Evolutionary conservation across 64 coral and sea anemone species (phyloP).

Genomic region (Stylophora pistillata): DNA sequence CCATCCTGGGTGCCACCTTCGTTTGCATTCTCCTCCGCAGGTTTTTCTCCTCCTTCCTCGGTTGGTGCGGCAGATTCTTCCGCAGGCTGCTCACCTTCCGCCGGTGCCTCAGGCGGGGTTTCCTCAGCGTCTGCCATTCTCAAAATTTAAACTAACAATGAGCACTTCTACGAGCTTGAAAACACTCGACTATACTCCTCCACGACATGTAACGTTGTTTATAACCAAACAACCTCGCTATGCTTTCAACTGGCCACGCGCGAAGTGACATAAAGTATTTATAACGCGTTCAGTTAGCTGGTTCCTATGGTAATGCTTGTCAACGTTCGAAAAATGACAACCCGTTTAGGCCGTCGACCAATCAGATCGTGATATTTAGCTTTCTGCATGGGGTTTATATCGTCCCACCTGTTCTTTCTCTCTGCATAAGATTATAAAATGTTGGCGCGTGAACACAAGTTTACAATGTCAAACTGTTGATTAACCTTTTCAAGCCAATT

Average conservation of each 20-base stretch:
- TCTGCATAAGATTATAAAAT: background rate
- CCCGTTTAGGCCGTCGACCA: background rate
- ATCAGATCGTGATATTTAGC: background rate
- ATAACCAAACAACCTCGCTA: background rate
- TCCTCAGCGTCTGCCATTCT: slow-evolving; percentile 8
- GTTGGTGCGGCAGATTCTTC: background rate
- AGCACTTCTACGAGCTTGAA: background rate
- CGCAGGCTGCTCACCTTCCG: slow-evolving; percentile 18
- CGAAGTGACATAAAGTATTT: slow-evolving; percentile 39
- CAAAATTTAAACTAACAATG: background rate
- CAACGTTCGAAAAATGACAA: background rate
- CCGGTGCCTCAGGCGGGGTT: slow-evolving; percentile 18
- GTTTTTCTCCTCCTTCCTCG: slow-evolving; percentile 1
- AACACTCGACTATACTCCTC: background rate
- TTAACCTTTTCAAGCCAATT: background rate
- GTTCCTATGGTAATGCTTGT: slow-evolving; percentile 4
- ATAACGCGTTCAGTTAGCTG: slow-evolving; percentile 12
- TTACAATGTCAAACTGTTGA: slow-evolving; percentile 4
- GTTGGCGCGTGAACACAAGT: background rate
- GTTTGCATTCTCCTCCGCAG: slow-evolving; percentile 23
- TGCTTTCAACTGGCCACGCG: slow-evolving; percentile 3
- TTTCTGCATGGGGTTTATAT: background rate
- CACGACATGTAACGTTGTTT: slow-evolving; percentile 10
- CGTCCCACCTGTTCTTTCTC: background rate
- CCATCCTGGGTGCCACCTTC: slow-evolving; percentile 8